Evolutionary conservation across 2,888 invertebrate genomes (phyloP).

Genomic region (Cryptophagus acutangulus): DNA sequence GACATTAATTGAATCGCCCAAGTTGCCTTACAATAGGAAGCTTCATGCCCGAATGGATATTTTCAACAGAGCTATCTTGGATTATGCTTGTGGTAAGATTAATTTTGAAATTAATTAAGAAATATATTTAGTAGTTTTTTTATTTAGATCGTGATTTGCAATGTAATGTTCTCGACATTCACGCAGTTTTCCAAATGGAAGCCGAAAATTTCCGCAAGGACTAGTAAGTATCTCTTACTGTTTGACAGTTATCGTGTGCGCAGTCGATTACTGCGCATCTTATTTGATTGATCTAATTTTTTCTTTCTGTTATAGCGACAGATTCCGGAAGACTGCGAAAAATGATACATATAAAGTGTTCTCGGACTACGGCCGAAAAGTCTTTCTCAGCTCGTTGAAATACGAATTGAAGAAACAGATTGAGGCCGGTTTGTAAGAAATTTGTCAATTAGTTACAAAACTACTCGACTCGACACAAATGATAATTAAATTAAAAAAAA

Average conservation of each 20-base stretch:
- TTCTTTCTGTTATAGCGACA: conserved; percentile 27
- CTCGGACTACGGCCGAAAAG: conserved; percentile 37
- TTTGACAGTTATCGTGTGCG: too few species aligned
- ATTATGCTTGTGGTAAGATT: conserved; percentile 30
- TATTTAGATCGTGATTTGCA: conserved; percentile 24
- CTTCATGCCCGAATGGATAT: conserved; percentile 30
- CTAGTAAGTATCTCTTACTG: conserved; percentile 28
- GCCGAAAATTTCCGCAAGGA: conserved; percentile 29
- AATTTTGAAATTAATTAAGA: background rate
- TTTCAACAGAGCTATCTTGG: conserved; percentile 33
- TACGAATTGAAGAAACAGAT: conserved; percentile 32
- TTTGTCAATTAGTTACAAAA: conserved; percentile 3
- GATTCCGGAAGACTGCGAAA: conserved; percentile 31
- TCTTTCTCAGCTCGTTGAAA: conserved; percentile 32
- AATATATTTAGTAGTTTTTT: conserved; percentile 5
- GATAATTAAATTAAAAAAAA: too few species aligned
- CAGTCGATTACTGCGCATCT: too few species aligned
- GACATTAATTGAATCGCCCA: conserved; percentile 34
- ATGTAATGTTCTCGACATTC: conserved; percentile 36
- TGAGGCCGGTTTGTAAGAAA: conserved; percentile 30
- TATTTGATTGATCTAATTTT: conserved; percentile 2
- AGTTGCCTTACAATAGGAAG: conserved; percentile 24
- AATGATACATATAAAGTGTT: conserved; percentile 36
- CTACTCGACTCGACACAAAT: too few species aligned
- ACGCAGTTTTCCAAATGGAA: conserved; percentile 31